These are phyloP conservation scores for Neuroscelio doddi DNA, from an alignment of 2,888 invertebrate genomes.

Conservation along the genomic window DNA sequence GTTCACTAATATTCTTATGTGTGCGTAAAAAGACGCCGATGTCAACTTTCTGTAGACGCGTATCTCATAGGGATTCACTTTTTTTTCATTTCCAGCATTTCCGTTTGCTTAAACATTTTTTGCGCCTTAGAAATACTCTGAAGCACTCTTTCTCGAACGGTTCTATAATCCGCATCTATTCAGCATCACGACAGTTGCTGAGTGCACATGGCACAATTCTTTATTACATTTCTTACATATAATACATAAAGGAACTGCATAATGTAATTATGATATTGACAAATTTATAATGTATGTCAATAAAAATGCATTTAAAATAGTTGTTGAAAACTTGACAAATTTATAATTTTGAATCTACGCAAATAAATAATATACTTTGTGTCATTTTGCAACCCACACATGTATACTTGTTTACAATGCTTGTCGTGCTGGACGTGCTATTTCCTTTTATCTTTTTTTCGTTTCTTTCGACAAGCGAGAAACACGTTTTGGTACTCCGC, in stretches of 20 bases:
- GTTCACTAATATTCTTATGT: conserved; percentile 6
- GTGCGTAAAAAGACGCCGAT: conserved; percentile 9
- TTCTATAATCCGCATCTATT: conserved; percentile 32
- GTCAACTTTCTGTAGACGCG: conserved; percentile 19
- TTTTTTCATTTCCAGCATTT: conserved; percentile 17
- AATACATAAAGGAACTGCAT: no score
- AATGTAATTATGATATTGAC: no score
- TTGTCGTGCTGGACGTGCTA: conserved; percentile 18
- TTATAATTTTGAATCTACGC: not conserved
- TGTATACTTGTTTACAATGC: conserved; percentile 19
- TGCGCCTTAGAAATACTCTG: conserved; percentile 32
- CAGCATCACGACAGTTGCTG: conserved; percentile 33
- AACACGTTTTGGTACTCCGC: conserved; percentile 49
- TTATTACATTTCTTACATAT: conserved; percentile 6
- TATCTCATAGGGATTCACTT: conserved; percentile 25
- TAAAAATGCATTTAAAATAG: no score
- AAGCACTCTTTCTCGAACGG: conserved; percentile 32
- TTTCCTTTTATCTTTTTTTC: conserved; percentile 31
- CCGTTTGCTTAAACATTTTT: conserved; percentile 33
- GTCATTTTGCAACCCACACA: conserved; percentile 34
- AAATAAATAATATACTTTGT: not conserved
- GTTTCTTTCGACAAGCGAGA: conserved; percentile 42
- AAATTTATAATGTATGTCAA: no score
- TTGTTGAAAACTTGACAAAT: no score
- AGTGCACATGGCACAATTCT: conserved; percentile 24